Percentiles rank a stretch among this genome's conserved stretches.
These are phyloP conservation scores for Conger conger DNA, from an alignment of 2,113 vertebrate species.

Conservation along the genomic window DNA sequence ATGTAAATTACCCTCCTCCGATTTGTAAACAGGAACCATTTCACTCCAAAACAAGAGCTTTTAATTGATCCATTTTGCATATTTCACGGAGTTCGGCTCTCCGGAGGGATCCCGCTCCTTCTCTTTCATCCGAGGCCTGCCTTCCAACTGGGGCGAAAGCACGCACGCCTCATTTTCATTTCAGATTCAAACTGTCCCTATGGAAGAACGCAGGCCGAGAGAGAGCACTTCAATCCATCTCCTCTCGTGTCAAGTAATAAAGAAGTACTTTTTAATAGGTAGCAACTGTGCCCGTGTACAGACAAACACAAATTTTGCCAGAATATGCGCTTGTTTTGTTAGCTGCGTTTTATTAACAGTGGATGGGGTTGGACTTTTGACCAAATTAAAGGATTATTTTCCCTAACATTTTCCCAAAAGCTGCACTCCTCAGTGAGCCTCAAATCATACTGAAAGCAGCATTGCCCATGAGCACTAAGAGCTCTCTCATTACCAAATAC, in stretches of 20 bases:
- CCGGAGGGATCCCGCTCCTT: background rate
- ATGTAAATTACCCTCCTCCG: slow-evolving; percentile 4
- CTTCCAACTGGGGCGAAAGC: slow-evolving; percentile 9
- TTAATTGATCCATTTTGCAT: slow-evolving; percentile 37
- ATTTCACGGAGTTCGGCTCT: slow-evolving; percentile 16
- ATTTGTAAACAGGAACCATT: slow-evolving; percentile 35
- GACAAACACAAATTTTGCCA: background rate
- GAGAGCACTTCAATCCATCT: background rate
- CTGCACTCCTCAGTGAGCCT: too few species aligned
- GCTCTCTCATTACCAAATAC: too few species aligned
- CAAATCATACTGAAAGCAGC: too few species aligned
- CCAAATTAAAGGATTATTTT: too few species aligned
- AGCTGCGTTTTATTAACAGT: background rate
- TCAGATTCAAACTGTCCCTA: background rate
- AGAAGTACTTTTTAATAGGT: background rate
- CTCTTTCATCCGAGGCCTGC: background rate
- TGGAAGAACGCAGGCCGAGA: background rate
- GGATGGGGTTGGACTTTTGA: background rate
- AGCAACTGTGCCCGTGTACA: background rate
- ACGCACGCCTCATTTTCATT: background rate
- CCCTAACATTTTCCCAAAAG: too few species aligned
- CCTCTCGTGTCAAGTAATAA: background rate
- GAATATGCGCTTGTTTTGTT: background rate
- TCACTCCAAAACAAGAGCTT: slow-evolving; percentile 29
- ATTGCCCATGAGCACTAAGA: too few species aligned